These are phyloP conservation scores for Xanthia togata DNA, from an alignment of 2,888 invertebrate genomes.

Conservation along the genomic window DNA sequence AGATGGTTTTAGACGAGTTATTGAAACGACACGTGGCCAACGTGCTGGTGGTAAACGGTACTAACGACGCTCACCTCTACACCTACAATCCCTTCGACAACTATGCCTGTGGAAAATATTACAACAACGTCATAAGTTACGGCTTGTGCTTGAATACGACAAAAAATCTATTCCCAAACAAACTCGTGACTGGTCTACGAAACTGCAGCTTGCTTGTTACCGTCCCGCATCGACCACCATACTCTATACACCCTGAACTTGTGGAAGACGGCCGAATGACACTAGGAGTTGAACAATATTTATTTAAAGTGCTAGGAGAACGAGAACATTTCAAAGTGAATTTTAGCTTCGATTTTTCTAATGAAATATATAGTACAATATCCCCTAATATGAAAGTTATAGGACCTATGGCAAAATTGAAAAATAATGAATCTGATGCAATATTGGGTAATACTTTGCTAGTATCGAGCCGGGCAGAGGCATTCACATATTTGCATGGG, in stretches of 20 bases:
- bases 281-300: conserved; percentile 56
- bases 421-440: conserved; percentile 49
- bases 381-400: conserved; percentile 31
- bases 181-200: conserved; percentile 70
- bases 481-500: conserved; percentile 53
- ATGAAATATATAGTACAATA: conserved; percentile 6
- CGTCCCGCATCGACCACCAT: conserved; percentile 57
- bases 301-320: conserved; percentile 53
- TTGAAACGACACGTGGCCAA: conserved; percentile 69
- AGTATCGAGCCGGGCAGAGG: conserved; percentile 18
- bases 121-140: conserved; percentile 69
- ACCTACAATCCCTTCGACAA: conserved; percentile 80
- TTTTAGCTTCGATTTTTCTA: conserved; percentile 33
- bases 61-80: conserved; percentile 70
- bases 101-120: conserved; percentile 78
- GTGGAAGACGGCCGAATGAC: not conserved
- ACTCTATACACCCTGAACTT: conserved; percentile 44
- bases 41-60: conserved; percentile 73
- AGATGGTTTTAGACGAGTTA: conserved; percentile 72
- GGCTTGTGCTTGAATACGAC: conserved; percentile 73
- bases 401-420: conserved; percentile 37
- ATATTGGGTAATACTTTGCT: conserved; percentile 46
- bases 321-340: conserved; percentile 51
- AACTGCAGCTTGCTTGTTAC: conserved; percentile 75
- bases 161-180: conserved; percentile 69